These are phyloP conservation scores for Thymelicus lineola DNA, from an alignment of 2,888 invertebrate species.

Conservation along the genomic window DNA sequence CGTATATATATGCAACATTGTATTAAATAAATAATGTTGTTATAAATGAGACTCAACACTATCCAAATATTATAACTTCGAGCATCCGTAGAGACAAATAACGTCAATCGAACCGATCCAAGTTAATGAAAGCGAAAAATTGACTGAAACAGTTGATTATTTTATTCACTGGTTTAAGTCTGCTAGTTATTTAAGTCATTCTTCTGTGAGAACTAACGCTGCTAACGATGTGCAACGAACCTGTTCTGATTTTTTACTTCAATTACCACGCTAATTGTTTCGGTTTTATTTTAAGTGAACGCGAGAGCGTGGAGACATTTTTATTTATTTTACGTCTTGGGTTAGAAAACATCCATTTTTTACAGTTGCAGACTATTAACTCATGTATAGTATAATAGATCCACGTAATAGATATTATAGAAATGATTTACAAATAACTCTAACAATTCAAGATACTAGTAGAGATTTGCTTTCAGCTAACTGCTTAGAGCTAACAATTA, in stretches of 20 bases:
- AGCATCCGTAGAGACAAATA: constrained; percentile 26
- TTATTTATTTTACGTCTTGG: no score
- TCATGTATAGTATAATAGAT: no score
- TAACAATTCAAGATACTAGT: no score
- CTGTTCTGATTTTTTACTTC: constrained; percentile 1
- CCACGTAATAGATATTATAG: no score
- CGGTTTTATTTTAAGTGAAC: background rate
- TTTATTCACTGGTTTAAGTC: constrained; percentile 28
- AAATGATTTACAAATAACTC: no score
- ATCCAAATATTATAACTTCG: constrained; percentile 24
- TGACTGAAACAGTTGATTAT: constrained; percentile 60
- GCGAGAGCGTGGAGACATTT: background rate
- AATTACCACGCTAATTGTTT: constrained; percentile 5
- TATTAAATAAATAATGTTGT: constrained; percentile 4
- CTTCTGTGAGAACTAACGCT: constrained; percentile 17
- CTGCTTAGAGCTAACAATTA: no score
- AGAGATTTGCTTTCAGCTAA: no score
- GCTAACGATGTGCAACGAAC: constrained; percentile 9
- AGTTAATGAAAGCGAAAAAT: constrained; percentile 52
- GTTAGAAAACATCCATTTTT: no score
- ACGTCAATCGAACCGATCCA: constrained; percentile 26
- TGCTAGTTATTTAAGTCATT: constrained; percentile 16
- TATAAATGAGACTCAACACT: constrained; percentile 22
- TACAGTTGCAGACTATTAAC: no score
- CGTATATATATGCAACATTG: no score